These are phyloP conservation scores for Barbus barbus DNA, from an alignment of 2,113 vertebrate species.

Conservation along the genomic window DNA sequence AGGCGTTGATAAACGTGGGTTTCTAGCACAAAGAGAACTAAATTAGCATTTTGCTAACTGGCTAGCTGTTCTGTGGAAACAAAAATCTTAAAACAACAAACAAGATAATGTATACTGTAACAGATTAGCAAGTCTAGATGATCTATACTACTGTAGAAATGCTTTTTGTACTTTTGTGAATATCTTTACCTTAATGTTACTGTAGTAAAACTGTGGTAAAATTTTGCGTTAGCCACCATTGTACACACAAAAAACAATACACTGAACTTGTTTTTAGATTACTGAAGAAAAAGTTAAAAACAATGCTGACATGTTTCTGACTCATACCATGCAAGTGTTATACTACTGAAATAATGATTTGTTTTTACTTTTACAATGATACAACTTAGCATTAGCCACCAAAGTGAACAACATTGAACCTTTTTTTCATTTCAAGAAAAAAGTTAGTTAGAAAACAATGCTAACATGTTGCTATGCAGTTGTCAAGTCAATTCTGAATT, in stretches of 20 bases:
- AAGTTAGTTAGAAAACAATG: background rate
- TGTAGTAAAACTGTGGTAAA: no score
- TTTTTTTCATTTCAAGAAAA: no score
- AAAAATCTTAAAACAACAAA: background rate
- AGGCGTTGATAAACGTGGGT: background rate
- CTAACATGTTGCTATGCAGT: no score
- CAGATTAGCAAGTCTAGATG: background rate
- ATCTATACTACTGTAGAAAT: background rate
- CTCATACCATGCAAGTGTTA: background rate
- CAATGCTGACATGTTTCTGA: no score
- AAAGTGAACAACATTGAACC: no score
- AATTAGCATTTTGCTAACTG: conserved; percentile 3
- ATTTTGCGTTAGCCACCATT: background rate
- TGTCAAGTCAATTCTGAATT: no score
- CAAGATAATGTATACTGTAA: background rate
- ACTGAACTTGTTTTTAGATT: no score
- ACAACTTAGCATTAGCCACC: no score
- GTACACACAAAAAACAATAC: background rate
- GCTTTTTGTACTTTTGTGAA: background rate
- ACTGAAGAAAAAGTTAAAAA: no score
- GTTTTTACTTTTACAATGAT: no score
- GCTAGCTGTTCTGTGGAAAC: background rate
- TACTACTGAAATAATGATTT: no score
- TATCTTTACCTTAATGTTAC: background rate
- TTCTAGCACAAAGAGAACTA: background rate